These are phyloP conservation scores for Meleagris gallopavo DNA, from an alignment of 2,113 vertebrate species.

Conservation along the genomic window DNA sequence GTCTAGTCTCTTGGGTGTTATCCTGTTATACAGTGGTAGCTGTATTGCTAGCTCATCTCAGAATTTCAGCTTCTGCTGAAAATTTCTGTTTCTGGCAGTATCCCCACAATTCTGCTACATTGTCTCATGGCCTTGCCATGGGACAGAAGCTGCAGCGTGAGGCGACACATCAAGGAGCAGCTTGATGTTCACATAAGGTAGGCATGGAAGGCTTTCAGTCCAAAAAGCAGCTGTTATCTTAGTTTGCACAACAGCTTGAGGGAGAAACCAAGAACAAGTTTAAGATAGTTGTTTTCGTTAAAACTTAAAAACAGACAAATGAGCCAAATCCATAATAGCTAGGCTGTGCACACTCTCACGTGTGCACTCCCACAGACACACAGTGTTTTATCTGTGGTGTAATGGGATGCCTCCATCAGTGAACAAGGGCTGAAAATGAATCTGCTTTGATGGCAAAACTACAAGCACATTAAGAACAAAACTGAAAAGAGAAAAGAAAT, in stretches of 20 bases:
- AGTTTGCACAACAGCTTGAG: neutral
- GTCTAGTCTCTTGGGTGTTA: neutral
- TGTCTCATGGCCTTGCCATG: neutral
- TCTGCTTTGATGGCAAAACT: neutral
- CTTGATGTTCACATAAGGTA: neutral
- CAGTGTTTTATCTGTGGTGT: neutral
- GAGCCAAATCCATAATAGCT: neutral
- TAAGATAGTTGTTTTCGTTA: neutral
- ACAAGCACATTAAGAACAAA: neutral
- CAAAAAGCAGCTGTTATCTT: neutral
- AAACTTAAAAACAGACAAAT: neutral
- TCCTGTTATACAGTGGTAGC: neutral
- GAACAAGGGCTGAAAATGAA: slow-evolving; percentile 9
- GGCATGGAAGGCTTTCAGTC: neutral
- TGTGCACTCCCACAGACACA: neutral
- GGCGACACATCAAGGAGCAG: neutral
- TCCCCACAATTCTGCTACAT: neutral
- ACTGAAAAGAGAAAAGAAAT: neutral
- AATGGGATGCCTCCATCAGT: neutral
- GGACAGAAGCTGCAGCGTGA: accelerated
- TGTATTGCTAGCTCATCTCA: neutral
- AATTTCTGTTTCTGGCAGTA: neutral
- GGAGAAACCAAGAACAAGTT: neutral
- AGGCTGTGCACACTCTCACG: neutral
- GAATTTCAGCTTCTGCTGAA: accelerated